Evolutionary conservation across 2,113 vertebrate species (phyloP).

Genomic region (Nyctereutes procyonoides): DNA sequence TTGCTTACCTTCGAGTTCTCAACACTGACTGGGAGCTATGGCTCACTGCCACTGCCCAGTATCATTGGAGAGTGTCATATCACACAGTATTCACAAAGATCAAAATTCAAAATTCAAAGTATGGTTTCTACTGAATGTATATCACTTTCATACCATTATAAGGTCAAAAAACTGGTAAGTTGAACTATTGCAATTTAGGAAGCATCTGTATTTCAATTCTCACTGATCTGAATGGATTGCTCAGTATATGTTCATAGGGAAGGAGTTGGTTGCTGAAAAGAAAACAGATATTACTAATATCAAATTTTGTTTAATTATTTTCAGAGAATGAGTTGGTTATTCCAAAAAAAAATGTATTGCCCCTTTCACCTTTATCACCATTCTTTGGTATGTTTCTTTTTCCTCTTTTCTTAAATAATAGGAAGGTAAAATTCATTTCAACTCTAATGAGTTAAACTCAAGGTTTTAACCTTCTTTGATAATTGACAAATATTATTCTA

Average conservation of each 20-base stretch:
- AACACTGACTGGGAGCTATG: too few species aligned
- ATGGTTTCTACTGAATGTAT: not conserved
- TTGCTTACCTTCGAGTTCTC: not conserved
- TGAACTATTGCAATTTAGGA: not conserved
- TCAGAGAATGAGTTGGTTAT: not conserved
- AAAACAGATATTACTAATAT: not conserved
- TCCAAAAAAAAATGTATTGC: not conserved
- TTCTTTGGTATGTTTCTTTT: not conserved
- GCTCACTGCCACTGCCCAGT: not conserved
- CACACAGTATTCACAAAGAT: not conserved
- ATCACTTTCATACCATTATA: not conserved
- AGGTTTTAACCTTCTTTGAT: not conserved
- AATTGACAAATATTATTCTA: not conserved
- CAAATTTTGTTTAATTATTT: not conserved
- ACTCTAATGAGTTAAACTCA: not conserved
- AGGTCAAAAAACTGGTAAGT: not conserved
- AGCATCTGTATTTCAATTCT: not conserved
- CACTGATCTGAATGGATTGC: not conserved
- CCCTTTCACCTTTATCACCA: not conserved
- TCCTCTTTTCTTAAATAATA: not conserved
- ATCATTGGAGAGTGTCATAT: not conserved
- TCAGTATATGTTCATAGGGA: rapidly evolving
- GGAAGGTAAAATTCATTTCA: not conserved
- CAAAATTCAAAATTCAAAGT: not conserved
- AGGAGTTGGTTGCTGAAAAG: not conserved